These are phyloP conservation scores for Rachycentron canadum DNA, from an alignment of 2,797 vertebrate species.

Conservation along the genomic window DNA sequence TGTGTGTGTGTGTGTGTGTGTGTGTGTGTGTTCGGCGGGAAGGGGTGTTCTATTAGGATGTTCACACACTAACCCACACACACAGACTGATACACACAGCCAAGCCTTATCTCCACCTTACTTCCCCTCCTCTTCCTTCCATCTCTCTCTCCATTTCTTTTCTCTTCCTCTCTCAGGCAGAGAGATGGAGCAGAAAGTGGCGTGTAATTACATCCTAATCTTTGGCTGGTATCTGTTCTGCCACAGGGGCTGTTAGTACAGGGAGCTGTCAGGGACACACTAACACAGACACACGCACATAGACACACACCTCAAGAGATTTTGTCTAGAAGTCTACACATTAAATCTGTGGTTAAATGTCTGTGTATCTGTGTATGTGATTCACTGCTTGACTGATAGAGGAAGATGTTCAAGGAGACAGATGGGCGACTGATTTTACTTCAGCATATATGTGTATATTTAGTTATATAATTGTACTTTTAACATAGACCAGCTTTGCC, in stretches of 20 bases:
- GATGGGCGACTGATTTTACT: constrained; percentile 66
- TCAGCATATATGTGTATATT: constrained; percentile 41
- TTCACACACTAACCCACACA: constrained; percentile 23
- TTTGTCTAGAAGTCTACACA: constrained; percentile 70
- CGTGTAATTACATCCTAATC: constrained; percentile 85
- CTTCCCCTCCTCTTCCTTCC: constrained; percentile 56
- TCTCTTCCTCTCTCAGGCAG: constrained; percentile 70
- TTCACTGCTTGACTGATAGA: constrained; percentile 63
- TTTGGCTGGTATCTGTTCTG: constrained; percentile 79
- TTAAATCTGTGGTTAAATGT: constrained; percentile 68
- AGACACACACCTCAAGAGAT: constrained; percentile 56
- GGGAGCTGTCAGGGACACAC: constrained; percentile 67
- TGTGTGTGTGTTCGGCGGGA: constrained; percentile 27
- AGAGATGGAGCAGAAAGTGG: constrained; percentile 83
- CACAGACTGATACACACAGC: constrained; percentile 37
- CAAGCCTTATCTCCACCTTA: constrained; percentile 70
- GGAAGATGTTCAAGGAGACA: constrained; percentile 59
- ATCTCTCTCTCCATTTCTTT: constrained; percentile 51
- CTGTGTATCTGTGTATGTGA: constrained; percentile 41
- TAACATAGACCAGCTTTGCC: constrained; percentile 46
- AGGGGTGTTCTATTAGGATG: constrained; percentile 43
- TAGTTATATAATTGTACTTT: constrained; percentile 69
- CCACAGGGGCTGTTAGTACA: constrained; percentile 74
- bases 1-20: constrained; percentile 24
- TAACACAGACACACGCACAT: constrained; percentile 43